Base-by-base conservation (phyloP, 2,797 vertebrate species). In the Pteronotus mesoamericanus region DNA sequence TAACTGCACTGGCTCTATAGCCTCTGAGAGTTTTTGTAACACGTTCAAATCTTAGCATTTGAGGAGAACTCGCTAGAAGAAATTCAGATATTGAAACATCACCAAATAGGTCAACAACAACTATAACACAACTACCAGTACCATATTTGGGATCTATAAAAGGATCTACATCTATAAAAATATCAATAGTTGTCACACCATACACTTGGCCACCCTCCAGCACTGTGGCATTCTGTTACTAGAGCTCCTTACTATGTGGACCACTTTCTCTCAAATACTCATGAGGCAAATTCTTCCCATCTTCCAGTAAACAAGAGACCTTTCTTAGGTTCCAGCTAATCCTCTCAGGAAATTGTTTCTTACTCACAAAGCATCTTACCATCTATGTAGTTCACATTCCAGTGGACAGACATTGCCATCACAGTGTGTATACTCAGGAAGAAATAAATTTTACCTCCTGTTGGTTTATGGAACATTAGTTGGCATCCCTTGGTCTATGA, bases 151-250 rank as follows among this genome's bases (percentile, higher is more conserved):
- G 24, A 74, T 89, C 96, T 94, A 79, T 96, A 90, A 96, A 93
- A 96, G 44, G 80, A 88, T 66, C 29, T n/a, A 51, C 59, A 64
- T 59, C 82, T 95, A 95, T 87, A 82, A 94, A 94, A 96, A 89
- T 75, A 84, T 51, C 61, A 32, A 10, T 80, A 83, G 92, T 57
- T 95, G 94, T 94, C 78, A 88, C 6, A n/a, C 10, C 21, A 15
- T 29, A 74, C 42, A 37, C n/a, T 94, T 80, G 80, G 34, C 61
- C 29, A 37, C 6, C 37, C 46, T 68, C 32, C 0, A 86, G 72
- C 15, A 82, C 68, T 3, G 3, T 39, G 37, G 66, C 68, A 86
- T 44, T 74, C 85, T 90, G 51, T 44, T 57, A 87, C n/a, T 37
- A 89, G 42, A 85, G 72, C 22, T 96, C 18, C 34, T 53, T 88